phyloP scores from a whole-genome alignment of 1,140 invertebrate genomes.

The Drosophila pachea region DNA sequence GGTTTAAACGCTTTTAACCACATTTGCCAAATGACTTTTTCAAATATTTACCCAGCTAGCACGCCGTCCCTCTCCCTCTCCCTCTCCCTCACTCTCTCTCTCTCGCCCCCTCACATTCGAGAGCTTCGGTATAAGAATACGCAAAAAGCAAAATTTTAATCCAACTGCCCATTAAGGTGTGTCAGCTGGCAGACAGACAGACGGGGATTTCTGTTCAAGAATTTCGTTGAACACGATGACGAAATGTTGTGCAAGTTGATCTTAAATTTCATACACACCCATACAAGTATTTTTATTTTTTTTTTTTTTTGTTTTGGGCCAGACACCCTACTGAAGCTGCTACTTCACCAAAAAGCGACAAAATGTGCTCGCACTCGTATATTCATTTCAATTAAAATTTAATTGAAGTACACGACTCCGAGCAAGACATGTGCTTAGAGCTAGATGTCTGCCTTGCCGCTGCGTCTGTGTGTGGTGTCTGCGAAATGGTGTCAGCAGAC shows the following conservation, averaged over 20 bases:
- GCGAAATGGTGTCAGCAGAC: conserved; percentile 70
- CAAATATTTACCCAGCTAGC: conserved; percentile 27
- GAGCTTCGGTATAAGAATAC: conserved; percentile 2
- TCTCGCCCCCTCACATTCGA: background rate
- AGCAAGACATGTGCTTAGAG: conserved; percentile 21
- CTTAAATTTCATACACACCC: no score
- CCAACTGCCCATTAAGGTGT: background rate
- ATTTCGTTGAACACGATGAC: no score
- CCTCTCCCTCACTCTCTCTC: background rate
- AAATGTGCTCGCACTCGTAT: conserved; percentile 50
- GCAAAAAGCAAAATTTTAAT: conserved; percentile 28
- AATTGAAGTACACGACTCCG: conserved; percentile 68
- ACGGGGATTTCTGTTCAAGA: background rate
- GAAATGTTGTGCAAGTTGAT: no score
- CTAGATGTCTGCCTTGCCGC: conserved; percentile 9
- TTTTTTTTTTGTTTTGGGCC: background rate
- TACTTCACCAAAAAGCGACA: conserved; percentile 49
- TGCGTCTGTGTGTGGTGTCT: conserved; percentile 27
- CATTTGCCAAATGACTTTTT: conserved; percentile 32
- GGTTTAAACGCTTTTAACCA: conserved; percentile 46
- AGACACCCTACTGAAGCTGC: conserved; percentile 28
- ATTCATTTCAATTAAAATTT: conserved; percentile 77
- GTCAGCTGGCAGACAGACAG: background rate
- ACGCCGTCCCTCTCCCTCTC: background rate
- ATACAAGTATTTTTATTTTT: background rate